phyloP scores from a whole-genome alignment of 2,888 invertebrate species.

The Rutpela maculata region DNA sequence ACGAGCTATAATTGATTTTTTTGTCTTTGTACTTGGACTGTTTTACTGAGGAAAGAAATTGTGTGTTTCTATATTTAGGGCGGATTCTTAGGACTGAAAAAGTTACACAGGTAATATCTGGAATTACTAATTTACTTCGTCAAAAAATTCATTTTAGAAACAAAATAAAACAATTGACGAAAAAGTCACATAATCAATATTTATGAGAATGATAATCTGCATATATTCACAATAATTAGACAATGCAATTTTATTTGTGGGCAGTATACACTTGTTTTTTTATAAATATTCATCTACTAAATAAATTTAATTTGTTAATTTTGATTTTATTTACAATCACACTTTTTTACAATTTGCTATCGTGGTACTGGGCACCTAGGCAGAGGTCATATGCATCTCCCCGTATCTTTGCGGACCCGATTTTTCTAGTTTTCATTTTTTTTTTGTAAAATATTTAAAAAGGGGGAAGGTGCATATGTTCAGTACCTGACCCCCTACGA shows the following conservation, averaged over 20 bases:
- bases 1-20: no score
- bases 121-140: background rate
- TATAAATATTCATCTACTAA: background rate
- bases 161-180: background rate
- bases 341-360: conserved; percentile 29
- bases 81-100: background rate
- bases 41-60: background rate
- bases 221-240: background rate
- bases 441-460: no score
- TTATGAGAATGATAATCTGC: background rate
- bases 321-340: conserved; percentile 31
- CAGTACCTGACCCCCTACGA: no score
- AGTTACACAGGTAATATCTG: background rate
- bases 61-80: background rate
- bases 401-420: no score
- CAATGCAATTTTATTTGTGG: background rate
- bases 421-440: no score
- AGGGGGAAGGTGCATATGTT: no score
- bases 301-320: background rate
- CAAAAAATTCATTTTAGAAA: background rate
- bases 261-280: background rate
- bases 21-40: background rate
- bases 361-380: background rate
- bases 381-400: no score
- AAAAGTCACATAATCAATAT: background rate